Percentiles rank a stretch among this genome's conserved stretches.
These are phyloP conservation scores for Cerastis leucographa DNA, from an alignment of 2,888 invertebrate species.

Conservation along the genomic window DNA sequence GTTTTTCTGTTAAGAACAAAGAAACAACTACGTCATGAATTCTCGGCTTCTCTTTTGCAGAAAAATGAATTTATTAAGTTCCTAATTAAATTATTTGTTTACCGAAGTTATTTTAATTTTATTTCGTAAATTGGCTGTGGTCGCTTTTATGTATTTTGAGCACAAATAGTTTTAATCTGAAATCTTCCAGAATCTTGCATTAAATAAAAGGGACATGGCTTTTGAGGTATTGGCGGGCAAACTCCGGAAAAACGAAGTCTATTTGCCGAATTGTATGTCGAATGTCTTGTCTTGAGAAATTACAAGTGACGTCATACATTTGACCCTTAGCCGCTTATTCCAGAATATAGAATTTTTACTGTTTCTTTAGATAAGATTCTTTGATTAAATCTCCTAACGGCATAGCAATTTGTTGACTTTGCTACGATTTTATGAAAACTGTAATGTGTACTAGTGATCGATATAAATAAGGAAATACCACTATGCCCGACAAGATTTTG, in stretches of 20 bases:
- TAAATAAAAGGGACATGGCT: not conserved
- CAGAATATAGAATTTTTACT: too few species aligned
- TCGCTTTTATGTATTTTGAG: not conserved
- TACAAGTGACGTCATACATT: too few species aligned
- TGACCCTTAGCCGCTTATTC: too few species aligned
- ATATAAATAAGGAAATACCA: too few species aligned
- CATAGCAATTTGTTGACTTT: too few species aligned
- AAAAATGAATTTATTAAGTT: not conserved
- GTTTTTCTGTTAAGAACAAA: not conserved
- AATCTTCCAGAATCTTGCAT: not conserved
- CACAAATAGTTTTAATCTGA: not conserved
- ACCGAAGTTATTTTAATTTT: not conserved
- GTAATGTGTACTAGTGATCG: too few species aligned
- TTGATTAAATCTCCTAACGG: too few species aligned
- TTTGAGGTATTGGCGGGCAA: not conserved
- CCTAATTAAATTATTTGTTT: not conserved
- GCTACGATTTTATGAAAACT: too few species aligned
- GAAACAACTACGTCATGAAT: not conserved
- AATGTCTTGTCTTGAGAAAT: not conserved
- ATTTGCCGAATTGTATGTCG: not conserved
- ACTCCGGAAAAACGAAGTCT: not conserved
- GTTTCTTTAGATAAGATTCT: too few species aligned
- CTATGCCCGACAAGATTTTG: too few species aligned
- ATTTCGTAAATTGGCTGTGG: not conserved
- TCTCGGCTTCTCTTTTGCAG: conserved; percentile 1